phyloP scores from a whole-genome alignment of 2,113 vertebrate genomes.

The Dryoscopus gambensis region DNA sequence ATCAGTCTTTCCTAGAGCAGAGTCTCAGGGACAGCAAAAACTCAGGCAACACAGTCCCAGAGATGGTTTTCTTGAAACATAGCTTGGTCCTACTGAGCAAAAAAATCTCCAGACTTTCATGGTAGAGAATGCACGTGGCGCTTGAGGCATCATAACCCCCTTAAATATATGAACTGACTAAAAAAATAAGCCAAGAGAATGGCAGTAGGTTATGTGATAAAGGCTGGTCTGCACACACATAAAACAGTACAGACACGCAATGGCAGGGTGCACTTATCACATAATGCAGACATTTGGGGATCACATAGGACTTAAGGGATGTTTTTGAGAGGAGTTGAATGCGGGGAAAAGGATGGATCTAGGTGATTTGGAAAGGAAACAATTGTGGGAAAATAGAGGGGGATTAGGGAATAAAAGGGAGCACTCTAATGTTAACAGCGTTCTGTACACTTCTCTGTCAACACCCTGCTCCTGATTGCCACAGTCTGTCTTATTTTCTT shows the following conservation, averaged over 20 bases:
- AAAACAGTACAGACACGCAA: not conserved
- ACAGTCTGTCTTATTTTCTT: not conserved
- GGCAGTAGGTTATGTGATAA: not conserved
- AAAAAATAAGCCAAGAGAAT: not conserved
- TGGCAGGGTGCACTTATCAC: fast-evolving
- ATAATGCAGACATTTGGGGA: not conserved
- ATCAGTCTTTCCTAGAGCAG: not conserved
- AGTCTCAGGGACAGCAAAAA: not conserved
- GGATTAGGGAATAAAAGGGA: not conserved
- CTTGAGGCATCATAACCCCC: not conserved
- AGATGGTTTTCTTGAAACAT: not conserved
- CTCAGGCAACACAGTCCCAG: not conserved
- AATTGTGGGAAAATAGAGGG: not conserved
- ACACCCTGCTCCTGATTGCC: not conserved
- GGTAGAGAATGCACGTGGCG: not conserved
- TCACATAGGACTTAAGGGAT: not conserved
- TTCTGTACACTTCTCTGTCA: not conserved
- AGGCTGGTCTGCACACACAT: not conserved
- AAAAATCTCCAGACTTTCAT: not conserved
- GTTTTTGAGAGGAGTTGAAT: not conserved
- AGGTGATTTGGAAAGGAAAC: not conserved
- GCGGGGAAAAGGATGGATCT: not conserved
- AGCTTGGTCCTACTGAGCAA: not conserved
- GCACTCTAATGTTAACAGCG: not conserved
- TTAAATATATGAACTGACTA: not conserved